phyloP scores from a whole-genome alignment of 2,113 vertebrate genomes.

The Triplophysa rosa region DNA sequence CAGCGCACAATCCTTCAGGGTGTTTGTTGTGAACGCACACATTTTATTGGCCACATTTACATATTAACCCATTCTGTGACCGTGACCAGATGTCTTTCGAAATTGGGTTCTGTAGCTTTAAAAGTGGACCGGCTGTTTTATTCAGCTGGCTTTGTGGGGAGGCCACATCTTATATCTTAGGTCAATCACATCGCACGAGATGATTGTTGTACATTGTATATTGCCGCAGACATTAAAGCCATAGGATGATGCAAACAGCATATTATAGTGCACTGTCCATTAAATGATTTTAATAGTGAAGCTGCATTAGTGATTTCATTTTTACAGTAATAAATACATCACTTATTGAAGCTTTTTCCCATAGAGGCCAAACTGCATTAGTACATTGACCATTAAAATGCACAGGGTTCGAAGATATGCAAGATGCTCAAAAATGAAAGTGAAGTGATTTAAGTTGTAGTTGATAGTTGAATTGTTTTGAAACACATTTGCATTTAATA shows the following conservation, averaged over 20 bases:
- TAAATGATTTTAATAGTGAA: slow-evolving; percentile 77
- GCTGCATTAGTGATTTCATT: slow-evolving; percentile 77
- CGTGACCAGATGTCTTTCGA: no score
- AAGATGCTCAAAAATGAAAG: background rate
- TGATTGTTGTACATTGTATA: slow-evolving; percentile 57
- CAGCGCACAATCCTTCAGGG: background rate
- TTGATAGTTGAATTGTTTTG: background rate
- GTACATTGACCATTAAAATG: slow-evolving; percentile 55
- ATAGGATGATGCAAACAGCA: slow-evolving; percentile 72
- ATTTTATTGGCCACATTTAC: slow-evolving; percentile 26
- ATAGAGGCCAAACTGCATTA: slow-evolving; percentile 69
- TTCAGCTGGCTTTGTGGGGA: slow-evolving; percentile 43
- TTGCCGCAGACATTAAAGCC: slow-evolving; percentile 64
- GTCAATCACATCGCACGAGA: slow-evolving; percentile 63
- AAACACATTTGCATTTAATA: slow-evolving; percentile 19
- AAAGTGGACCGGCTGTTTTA: slow-evolving; percentile 13
- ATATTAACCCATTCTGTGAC: slow-evolving; percentile 6
- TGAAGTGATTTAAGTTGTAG: background rate
- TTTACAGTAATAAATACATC: slow-evolving; percentile 77
- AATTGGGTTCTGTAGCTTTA: slow-evolving; percentile 24
- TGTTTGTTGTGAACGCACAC: slow-evolving; percentile 29
- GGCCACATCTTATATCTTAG: slow-evolving; percentile 59
- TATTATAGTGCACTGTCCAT: slow-evolving; percentile 76
- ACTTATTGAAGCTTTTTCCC: slow-evolving; percentile 74
- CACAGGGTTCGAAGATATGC: background rate